Evolutionary conservation across 2,797 vertebrate species (phyloP).

Genomic region (Gila robusta): DNA sequence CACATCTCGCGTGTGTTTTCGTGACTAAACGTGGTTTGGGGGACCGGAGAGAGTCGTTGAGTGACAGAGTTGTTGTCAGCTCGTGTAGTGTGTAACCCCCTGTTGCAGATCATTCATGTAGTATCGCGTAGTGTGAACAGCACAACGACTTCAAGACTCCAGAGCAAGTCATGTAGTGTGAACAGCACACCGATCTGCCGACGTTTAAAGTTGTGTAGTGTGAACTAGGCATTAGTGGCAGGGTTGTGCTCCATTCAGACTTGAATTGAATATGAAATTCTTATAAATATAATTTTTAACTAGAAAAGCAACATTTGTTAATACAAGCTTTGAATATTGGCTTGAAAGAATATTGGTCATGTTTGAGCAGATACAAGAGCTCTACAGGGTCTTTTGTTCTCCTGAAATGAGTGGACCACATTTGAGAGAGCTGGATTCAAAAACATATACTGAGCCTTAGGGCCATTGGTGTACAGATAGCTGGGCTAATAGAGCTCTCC

Average conservation of each 20-base stretch:
- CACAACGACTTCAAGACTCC: no score
- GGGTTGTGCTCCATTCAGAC: neutral
- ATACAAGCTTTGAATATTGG: neutral
- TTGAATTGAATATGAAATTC: neutral
- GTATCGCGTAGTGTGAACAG: no score
- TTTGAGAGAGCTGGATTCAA: conserved; percentile 77
- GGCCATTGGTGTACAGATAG: conserved; percentile 77
- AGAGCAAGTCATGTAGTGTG: no score
- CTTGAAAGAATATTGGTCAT: neutral
- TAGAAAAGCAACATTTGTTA: neutral
- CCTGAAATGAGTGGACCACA: conserved; percentile 57
- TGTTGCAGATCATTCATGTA: no score
- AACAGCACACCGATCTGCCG: no score
- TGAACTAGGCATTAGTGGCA: no score
- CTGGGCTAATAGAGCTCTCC: conserved; percentile 77
- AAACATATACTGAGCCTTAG: conserved; percentile 73
- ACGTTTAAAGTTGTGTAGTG: no score
- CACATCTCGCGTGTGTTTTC: no score
- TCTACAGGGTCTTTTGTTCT: neutral
- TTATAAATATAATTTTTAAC: neutral
- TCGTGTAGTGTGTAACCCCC: no score
- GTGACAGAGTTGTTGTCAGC: no score
- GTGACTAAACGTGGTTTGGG: no score
- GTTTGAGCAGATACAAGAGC: neutral
- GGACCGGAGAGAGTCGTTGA: no score